Evolutionary conservation across 2,888 invertebrate species (phyloP), one percentile per base, ranked within the genome.

Genomic region (Lasioglossum zephyrum): DNA sequence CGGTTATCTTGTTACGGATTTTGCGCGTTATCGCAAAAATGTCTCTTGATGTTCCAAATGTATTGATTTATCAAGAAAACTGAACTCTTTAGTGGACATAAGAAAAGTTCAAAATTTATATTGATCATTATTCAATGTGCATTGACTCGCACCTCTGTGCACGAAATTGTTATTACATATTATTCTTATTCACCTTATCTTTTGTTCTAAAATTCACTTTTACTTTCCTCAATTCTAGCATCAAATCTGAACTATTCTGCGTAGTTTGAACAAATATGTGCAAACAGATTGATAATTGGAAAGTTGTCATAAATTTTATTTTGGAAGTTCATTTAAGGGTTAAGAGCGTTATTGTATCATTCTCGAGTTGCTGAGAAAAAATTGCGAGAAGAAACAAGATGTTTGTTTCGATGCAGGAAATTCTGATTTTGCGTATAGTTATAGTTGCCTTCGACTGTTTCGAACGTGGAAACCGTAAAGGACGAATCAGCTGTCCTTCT

Each of bases 361-460:
- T 63, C 63, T 63, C 31, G 31, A 63, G 16, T 63, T 8, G 18
- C 2, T 16, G 5, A 63, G 60, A 13, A 5, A 16, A 63, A 63
- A 16, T 26, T 63, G 5, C 16, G 6, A 8, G 31, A 31, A 31
- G 31, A 18, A 63, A 63, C 18, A 18, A 31, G 2, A 57, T 16
- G 16, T 63, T 16, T 16, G 63, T 63, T 18, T 26, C 31, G 36
- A 36, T 18, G 18, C 31, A 31, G 31, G 18, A 31, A 63, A 63
- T 63, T 18, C 18, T 36, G 31, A 31, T 8, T 63, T 63, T 63
- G 31, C 63, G 18, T 18, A 36, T 16, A 63, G 31, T 31, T 31
- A 63, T 73, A 53, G 16, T 49, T 73, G 83, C 79, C 85, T 81
- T 66, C 66, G 16, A 81, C 63, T n/a, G 80, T 72, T 53, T 73